phyloP scores from a whole-genome alignment of 2,888 invertebrate species.

The Sympetrum striolatum region DNA sequence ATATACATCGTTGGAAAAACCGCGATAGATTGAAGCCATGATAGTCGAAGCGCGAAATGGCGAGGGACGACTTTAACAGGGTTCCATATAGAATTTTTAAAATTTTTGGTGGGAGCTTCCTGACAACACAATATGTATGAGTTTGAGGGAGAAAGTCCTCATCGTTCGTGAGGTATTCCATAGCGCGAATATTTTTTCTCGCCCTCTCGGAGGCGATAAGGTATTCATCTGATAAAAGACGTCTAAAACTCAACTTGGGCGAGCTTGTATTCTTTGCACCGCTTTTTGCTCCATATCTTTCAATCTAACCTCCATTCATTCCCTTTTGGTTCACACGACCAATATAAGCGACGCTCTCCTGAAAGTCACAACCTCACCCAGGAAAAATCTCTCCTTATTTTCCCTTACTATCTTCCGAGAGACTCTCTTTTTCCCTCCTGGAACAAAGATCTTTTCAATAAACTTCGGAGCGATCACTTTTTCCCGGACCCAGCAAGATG shows the following conservation, averaged over 20 bases:
- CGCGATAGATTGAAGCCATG: too few species aligned
- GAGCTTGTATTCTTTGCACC: neutral
- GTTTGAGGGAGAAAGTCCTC: too few species aligned
- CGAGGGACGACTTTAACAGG: too few species aligned
- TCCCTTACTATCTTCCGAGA: neutral
- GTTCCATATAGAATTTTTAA: neutral
- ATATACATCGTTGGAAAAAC: neutral
- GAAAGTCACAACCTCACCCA: neutral
- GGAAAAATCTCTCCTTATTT: conserved; percentile 1
- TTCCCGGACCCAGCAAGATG: neutral
- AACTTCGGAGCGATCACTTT: neutral
- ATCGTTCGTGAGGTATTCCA: too few species aligned
- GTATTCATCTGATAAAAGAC: conserved; percentile 4
- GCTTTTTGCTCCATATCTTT: conserved; percentile 17
- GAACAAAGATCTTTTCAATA: neutral
- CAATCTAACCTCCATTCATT: conserved; percentile 3
- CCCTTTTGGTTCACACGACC: neutral
- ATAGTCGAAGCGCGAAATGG: too few species aligned
- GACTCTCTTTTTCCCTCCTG: neutral
- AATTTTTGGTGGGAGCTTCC: neutral
- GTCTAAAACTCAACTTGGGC: neutral
- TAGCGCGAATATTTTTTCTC: neutral
- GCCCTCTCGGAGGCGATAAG: neutral
- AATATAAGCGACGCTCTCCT: neutral
- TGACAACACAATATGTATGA: too few species aligned